Base-by-base conservation (phyloP, 2,888 invertebrate genomes). In the Poecilobothrus nobilitatus region DNA sequence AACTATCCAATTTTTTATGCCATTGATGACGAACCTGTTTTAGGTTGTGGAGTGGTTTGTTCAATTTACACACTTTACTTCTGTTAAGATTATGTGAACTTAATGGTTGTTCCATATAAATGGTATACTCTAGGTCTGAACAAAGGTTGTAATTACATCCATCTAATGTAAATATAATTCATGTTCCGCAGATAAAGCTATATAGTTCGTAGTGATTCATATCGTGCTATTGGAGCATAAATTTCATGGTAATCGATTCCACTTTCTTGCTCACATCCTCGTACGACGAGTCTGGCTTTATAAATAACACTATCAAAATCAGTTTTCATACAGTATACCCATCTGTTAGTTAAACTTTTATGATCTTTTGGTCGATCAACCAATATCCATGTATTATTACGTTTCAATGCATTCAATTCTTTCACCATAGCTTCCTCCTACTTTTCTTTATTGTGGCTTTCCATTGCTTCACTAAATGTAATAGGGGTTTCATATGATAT, bases 221-320 rank as follows among this genome's bases (percentile, higher is more conserved):
- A 66, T 61, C 71, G 70, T 62, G 69, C 70, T 1, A 71, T 27
- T 2, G 63, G 63, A 15, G 63, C 20, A 27, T 21, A 63, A n/a
- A n/a, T n/a, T n/a, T 63, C 63, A 18, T 68, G 27, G 34, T 70
- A 71, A 63, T 73, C 71, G 1, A 71, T 53, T 0, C 70, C 71
- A 9, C 3, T 5, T 6, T 22, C 33, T 34, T 70, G 67, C 20
- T 70, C 67, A 27, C 68, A 70, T 15, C 71, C 67, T 33, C 67
- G 65, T 37, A 33, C 68, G 6, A 67, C 68, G 33, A 70, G 10
- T 61, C 70, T 64, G 18, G 68, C 68, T 63, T 71, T 69, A 22
- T 68, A 69, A 67, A 62, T 69, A 27, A 9, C 53, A 8, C 68
- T 64, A 67, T 69, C 64, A 33, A 6, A 41, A 37, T 67, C 66